Evolutionary conservation across 2,797 vertebrate genomes (phyloP), one percentile per base, ranked within the genome.

Genomic region (Otolemur crassicaudatus): DNA sequence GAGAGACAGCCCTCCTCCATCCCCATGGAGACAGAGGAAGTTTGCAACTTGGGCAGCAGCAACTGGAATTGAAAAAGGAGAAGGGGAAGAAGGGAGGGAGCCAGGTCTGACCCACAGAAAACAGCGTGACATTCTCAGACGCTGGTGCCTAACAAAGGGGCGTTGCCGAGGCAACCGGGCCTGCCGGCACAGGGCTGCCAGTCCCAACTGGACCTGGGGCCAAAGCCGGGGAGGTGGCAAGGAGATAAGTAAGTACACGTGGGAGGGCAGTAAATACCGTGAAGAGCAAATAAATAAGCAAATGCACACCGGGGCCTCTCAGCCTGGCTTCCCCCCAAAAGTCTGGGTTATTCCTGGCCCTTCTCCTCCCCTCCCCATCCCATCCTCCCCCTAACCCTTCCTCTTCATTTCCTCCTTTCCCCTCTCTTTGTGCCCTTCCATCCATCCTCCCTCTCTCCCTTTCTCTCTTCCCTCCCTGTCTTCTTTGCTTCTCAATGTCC

Each of bases 1-100:
- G 75, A 63, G 16, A 9, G 87, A 31, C 93, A 60, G 91, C 7
- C 56, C 87, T 31, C 6, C 69, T 19, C 1, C 22, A 0, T 97
- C 96, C 80, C 98, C 97, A 96, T 98, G 93, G 97, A 92, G 94
- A 63, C 12, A 19, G 96, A 98, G 98, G 98, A 98, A 98, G 98
- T 98, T 98, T 98, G 96, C 80, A 53, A 92, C 96, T 97, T 43
- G 0, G 94, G 94, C 97, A 90, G 96, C 95, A 63, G 90, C 93
- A 90, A 91, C 96, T 81, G 12, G 2, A n/a, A 75, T 72, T 89
- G 94, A 87, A 96, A 92, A 94, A 72, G 94, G 95, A 96, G 96
- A 96, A 94, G 96, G 96, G 82, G 83, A 34, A 73, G 37, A 73
- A 75, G 69, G 90, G 95, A 81, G 88, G 96, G 90, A 67, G 60